Base-by-base conservation (phyloP, 2,113 vertebrate species). In the Pantherophis guttatus region DNA sequence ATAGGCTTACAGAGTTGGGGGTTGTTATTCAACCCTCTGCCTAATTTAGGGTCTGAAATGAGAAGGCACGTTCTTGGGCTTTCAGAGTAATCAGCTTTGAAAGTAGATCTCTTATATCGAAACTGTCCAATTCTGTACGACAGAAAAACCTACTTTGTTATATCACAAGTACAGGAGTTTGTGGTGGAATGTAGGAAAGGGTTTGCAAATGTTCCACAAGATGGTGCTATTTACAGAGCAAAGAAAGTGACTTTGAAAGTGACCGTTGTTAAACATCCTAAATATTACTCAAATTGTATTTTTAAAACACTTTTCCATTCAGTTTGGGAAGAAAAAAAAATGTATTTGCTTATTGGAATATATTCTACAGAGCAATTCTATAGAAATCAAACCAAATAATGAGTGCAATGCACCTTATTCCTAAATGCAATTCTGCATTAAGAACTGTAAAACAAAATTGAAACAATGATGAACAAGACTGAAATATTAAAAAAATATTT, bases 171-270 rank as follows among this genome's bases (percentile, higher is more conserved):
- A 55, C 52, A 87, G 48, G 8, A 48, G 17, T 39, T 81, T 81
- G 50, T 54, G 50, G 2, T 52, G 86, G 24, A 29, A 50, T n/a
- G 86, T 24, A 5, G 48, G 17, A 53, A 48, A 75, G 13, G 19
- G 81, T 88, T 87, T 59, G 11, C 48, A 8, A 65, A 50, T 89
- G 89, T 24, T 50, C 93, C 97, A 95, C 98, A 96, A 96, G 97
- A 93, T 97, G 97, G 97, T 94, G 92, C 93, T 95, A 1, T 94
- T 93, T 86, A 93, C 96, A 97, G 97, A 97, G 91, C 95, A 90
- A 75, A 96, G 93, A 93, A 90, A 75, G 91, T 55, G 29, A 91
- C 17, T 91, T 87, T 15, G n/a, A 44, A 1, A 29, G 8, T 65
- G 75, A 90, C 15, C 8, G 53, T 89, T 93, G 75, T 58, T 94